Conservation (phyloP, 2,888 invertebrate genomes). For the Seira sanloemensis region DNA sequence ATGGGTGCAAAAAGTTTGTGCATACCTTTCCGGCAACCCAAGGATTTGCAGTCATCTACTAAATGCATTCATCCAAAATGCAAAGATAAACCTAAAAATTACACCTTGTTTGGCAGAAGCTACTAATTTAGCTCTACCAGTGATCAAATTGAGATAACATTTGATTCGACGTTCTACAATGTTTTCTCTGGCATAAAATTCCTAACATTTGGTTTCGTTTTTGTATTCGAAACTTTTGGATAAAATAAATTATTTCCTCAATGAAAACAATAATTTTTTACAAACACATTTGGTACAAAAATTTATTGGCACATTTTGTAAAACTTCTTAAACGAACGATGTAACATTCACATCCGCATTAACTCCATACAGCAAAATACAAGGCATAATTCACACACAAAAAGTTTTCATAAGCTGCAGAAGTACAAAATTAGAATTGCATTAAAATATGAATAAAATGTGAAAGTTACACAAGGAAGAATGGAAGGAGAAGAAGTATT, state of each 20-base stretch:
- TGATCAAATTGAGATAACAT: no score
- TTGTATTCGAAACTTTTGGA: background rate
- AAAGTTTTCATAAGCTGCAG: no score
- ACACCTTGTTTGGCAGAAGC: conserved; percentile 96
- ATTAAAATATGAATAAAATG: no score
- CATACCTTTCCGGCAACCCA: conserved; percentile 94
- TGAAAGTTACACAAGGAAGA: no score
- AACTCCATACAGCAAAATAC: no score
- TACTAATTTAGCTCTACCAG: conserved; percentile 84
- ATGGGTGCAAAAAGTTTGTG: conserved; percentile 99
- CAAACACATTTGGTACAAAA: conserved; percentile 33
- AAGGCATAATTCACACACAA: no score
- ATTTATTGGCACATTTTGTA: conserved; percentile 55
- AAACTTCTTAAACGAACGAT: background rate
- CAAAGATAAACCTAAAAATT: conserved; percentile 86
- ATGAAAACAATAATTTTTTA: background rate
- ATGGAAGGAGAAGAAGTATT: no score
- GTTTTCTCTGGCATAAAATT: no score
- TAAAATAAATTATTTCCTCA: background rate
- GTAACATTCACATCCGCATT: background rate
- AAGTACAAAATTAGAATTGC: no score
- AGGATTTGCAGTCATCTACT: conserved; percentile 79
- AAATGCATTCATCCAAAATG: conserved; percentile 94
- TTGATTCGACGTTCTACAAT: no score
- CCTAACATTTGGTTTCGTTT: background rate